These are phyloP conservation scores for Cydia splendana DNA, from an alignment of 1,140 invertebrate genomes.

Conservation along the genomic window DNA sequence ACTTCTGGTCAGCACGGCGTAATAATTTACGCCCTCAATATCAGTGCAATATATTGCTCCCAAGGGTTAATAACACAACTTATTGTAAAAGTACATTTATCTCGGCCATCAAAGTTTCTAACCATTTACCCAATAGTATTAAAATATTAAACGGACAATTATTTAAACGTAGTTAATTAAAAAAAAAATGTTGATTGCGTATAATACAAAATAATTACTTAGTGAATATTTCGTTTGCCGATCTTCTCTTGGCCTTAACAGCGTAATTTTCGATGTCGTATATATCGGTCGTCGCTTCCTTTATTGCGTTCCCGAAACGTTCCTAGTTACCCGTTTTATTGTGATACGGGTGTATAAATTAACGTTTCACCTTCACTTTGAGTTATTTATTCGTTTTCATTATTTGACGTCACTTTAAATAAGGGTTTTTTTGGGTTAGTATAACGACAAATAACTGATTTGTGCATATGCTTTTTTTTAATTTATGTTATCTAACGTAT, in stretches of 20 bases:
- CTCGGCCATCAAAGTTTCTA: no score
- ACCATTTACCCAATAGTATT: no score
- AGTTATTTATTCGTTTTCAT: background rate
- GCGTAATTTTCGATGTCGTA: constrained; percentile 41
- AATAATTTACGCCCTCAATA: no score
- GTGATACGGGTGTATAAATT: background rate
- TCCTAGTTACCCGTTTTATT: constrained; percentile 14
- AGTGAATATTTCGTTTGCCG: background rate
- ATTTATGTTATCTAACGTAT: no score
- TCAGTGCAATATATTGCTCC: no score
- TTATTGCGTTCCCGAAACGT: constrained; percentile 45
- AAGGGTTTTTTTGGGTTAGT: background rate
- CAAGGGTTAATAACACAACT: no score
- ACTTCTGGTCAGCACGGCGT: no score
- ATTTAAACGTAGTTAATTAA: no score
- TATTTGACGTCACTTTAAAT: background rate
- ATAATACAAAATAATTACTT: background rate
- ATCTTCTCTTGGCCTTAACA: constrained; percentile 39
- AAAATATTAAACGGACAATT: no score
- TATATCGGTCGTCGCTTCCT: constrained; percentile 54
- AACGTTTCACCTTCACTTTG: background rate
- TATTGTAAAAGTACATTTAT: no score
- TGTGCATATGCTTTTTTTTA: no score
- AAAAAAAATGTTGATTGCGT: no score
- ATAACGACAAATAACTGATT: background rate